Conservation (phyloP, 2,888 invertebrate genomes). For the Monopis laevigella region DNA sequence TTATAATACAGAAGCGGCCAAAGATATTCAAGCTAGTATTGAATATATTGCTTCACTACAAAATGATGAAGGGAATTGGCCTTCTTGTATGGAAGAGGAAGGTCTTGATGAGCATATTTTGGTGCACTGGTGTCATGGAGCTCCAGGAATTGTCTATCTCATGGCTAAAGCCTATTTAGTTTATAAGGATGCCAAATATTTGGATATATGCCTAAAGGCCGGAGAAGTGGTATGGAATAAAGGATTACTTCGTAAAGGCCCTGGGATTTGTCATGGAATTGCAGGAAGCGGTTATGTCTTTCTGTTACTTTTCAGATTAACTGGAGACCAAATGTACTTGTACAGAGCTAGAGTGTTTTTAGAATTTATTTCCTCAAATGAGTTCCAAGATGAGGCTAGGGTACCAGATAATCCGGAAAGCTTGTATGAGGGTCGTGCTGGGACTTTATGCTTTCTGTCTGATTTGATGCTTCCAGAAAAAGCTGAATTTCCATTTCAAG, state of each 20-base stretch:
- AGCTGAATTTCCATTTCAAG: slow-evolving; percentile 86
- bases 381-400: slow-evolving; percentile 73
- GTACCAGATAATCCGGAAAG: slow-evolving; percentile 85
- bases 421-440: slow-evolving; percentile 87
- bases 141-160: slow-evolving; percentile 82
- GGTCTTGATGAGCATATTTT: slow-evolving; percentile 71
- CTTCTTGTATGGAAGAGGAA: slow-evolving; percentile 78
- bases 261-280: slow-evolving; percentile 90
- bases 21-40: slow-evolving; percentile 70
- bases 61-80: slow-evolving; percentile 78
- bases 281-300: slow-evolving; percentile 87
- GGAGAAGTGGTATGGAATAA: slow-evolving; percentile 84
- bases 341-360: slow-evolving; percentile 80
- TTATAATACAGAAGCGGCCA: slow-evolving; percentile 56
- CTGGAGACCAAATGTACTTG: slow-evolving; percentile 75
- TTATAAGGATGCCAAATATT: slow-evolving; percentile 78
- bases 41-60: slow-evolving; percentile 75
- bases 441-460: slow-evolving; percentile 82
- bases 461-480: slow-evolving; percentile 78
- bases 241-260: slow-evolving; percentile 86
- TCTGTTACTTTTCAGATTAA: slow-evolving; percentile 78
- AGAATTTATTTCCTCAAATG: slow-evolving; percentile 73
- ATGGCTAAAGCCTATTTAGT: slow-evolving; percentile 82
- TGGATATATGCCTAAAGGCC: slow-evolving; percentile 72
- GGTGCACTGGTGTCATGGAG: slow-evolving; percentile 93